Base-by-base conservation (phyloP, 2,888 invertebrate genomes). In the Nipponacmea schrenckii region DNA sequence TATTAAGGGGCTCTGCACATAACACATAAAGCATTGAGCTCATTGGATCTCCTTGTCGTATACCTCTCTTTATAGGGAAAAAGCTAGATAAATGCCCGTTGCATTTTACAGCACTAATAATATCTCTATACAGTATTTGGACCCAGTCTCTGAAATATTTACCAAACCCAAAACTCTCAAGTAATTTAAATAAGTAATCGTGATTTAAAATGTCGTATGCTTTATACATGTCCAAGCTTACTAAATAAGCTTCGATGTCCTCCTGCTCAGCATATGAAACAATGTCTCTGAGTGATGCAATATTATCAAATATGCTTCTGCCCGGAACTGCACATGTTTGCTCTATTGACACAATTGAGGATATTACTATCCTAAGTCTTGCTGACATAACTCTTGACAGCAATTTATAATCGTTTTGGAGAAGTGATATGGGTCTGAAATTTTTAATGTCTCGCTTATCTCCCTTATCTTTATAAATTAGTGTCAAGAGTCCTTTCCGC, bases 131-230 rank as follows among this genome's bases (percentile, higher is more conserved):
- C 26, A 67, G 15, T 24, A 67, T 67, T 50, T 31, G 20, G 50
- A 67, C 48, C 67, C 67, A 67, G 46, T 46, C 24, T n/a, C 24
- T 67, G 31, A 67, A 67, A 48, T 48, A 26, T 31, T 67, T 31
- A 24, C 67, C 67, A 67, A 67, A 67, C 10, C 50, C 50, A 46
- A 79, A n/a, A n/a, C n/a, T n/a, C n/a, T n/a, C n/a, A n/a, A n/a
- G n/a, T n/a, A n/a, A n/a, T n/a, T n/a, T n/a, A n/a, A n/a, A n/a
- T n/a, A n/a, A n/a, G n/a, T n/a, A n/a, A n/a, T n/a, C n/a, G n/a
- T n/a, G n/a, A n/a, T n/a, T n/a, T n/a, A n/a, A n/a, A 50, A 79
- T 68, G 67, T 80, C 79, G 46, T 80, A 80, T 0, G 79, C 79
- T 62, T 80, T 81, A 65, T 78, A 78, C 69, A 79, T 79, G 64